Base-by-base conservation (phyloP, 2,888 invertebrate genomes). In the Trachelus tabidus region DNA sequence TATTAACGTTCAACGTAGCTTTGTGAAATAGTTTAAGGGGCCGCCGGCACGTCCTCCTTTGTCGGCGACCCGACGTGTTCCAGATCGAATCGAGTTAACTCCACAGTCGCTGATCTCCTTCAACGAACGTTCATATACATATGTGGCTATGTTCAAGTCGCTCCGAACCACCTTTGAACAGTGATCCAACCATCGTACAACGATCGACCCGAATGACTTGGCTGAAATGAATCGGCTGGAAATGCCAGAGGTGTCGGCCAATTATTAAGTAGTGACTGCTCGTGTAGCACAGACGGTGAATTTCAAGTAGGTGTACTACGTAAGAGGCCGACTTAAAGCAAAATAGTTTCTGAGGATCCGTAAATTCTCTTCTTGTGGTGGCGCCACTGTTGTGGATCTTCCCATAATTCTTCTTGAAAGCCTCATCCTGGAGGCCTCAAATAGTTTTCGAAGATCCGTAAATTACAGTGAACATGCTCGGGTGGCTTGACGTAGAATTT, bases 171-270 rank as follows among this genome's bases (percentile, higher is more conserved):
- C 40, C 40, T 56, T 56, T 56, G 23, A 56, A 56, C 40, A 23
- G 23, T 56, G 40, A 56, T 56, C 40, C 15, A 56, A 56, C 40
- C 40, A 9, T 56, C 40, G 23, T 23, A 23, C 40, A 56, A 23
- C 23, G 40, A 56, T 56, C 23, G 23, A 56, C 40, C 23, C 40
- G 40, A 56, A 56, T 56, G 40, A 56, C 40, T 56, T 56, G 40
- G 40, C 40, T 23, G 40, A 56, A 56, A 56, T 56, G 40, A 56
- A 56, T 56, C 40, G 71, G 71, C 73, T 75, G 71, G 75, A 35
- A 77, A 31, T 40, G 31, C 77, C 75, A 75, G 75, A 77, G 75
- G 77, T 77, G 77, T 77, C 71, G 71, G 77, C 75, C 77, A 77
- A 77, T 77, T 77, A 77, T 75, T 77, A 77, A 75, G 75, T 75